Conservation (phyloP, 2,888 invertebrate genomes). For the Hirtodrosophila cameraria region DNA sequence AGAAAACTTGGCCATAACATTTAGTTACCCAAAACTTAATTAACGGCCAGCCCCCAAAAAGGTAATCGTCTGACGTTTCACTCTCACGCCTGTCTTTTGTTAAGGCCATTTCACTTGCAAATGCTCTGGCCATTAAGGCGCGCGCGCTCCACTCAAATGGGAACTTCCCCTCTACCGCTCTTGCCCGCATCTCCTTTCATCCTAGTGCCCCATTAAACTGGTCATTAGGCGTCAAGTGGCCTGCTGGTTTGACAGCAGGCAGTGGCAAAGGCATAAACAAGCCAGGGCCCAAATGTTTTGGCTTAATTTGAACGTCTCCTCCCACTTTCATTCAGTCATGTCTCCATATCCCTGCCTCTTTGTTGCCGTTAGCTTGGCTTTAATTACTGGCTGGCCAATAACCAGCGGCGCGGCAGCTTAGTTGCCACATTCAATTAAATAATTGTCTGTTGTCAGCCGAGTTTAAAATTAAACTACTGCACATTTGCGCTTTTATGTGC, state of each 20-base stretch:
- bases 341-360: not conserved
- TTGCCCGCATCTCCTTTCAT: not conserved
- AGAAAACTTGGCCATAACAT: slow-evolving; percentile 75
- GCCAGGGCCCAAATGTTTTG: slow-evolving; percentile 58
- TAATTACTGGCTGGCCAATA: slow-evolving; percentile 65
- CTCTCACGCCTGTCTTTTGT: slow-evolving; percentile 42
- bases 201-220: slow-evolving; percentile 60
- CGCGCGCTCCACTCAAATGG: slow-evolving; percentile 33
- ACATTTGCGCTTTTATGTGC: slow-evolving; percentile 3
- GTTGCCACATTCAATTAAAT: slow-evolving; percentile 65
- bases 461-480: slow-evolving; percentile 43
- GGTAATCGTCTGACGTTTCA: slow-evolving; percentile 59
- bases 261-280: slow-evolving; percentile 45
- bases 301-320: slow-evolving; percentile 66
- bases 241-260: slow-evolving; percentile 54
- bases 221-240: slow-evolving; percentile 77
- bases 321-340: not conserved
- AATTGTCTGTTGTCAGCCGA: slow-evolving; percentile 49
- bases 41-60: slow-evolving; percentile 64
- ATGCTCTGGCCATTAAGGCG: slow-evolving; percentile 63
- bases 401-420: slow-evolving; percentile 37
- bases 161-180: slow-evolving; percentile 3
- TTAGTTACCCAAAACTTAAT: slow-evolving; percentile 70
- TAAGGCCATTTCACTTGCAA: slow-evolving; percentile 70
- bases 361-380: slow-evolving; percentile 44